Evolutionary conservation across 1,140 invertebrate species (phyloP).

Genomic region (Diuraphis noxia): DNA sequence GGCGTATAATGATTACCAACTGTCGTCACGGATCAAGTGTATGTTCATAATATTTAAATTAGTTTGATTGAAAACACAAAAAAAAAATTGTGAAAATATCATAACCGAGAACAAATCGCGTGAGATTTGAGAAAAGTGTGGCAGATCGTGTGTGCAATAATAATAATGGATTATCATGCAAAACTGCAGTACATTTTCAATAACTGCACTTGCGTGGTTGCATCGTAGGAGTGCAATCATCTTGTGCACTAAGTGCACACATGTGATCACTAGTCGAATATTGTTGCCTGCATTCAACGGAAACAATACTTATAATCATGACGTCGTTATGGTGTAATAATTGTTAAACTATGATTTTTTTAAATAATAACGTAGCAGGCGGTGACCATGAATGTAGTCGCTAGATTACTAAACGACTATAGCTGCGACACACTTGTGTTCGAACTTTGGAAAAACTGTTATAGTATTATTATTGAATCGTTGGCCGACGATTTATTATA

Average conservation of each 20-base stretch:
- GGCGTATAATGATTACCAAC: too few relatives aligned
- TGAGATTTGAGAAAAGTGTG: neutral
- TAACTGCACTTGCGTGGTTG: neutral
- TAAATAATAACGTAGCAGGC: too few relatives aligned
- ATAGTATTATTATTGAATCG: neutral
- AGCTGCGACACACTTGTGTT: neutral
- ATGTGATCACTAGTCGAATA: neutral
- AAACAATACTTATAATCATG: neutral
- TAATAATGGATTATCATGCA: neutral
- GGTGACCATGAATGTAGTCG: neutral
- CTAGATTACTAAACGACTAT: neutral
- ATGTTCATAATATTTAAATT: neutral
- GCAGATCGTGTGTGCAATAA: neutral
- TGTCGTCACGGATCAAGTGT: neutral
- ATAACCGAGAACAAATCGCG: neutral
- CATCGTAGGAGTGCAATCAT: neutral
- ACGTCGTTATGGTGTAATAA: neutral
- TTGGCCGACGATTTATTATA: constrained; percentile 1
- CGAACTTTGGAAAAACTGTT: neutral
- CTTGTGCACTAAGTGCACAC: neutral
- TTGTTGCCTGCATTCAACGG: too few relatives aligned
- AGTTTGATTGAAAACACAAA: neutral
- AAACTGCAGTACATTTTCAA: neutral
- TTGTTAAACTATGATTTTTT: too few relatives aligned
- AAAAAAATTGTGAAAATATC: neutral